These are phyloP conservation scores for Myoxocephalus aenaeus DNA, from an alignment of 2,797 vertebrate species.

Conservation along the genomic window DNA sequence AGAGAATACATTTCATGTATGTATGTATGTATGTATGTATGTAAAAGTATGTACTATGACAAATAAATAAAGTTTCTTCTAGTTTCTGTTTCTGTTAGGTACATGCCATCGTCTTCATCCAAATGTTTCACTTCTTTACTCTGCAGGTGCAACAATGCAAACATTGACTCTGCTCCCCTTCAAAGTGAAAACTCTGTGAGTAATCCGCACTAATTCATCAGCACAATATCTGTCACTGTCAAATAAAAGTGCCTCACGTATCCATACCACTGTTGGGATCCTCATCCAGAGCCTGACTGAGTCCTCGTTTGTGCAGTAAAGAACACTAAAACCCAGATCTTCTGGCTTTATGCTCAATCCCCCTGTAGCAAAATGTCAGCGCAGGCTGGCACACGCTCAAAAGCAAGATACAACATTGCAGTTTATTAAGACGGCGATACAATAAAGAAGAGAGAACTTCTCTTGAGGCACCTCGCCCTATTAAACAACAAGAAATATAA, in stretches of 20 bases:
- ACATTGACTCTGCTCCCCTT: slow-evolving; percentile 14
- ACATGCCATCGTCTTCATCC: slow-evolving; percentile 11
- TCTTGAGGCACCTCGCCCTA: slow-evolving; percentile 60
- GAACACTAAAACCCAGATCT: slow-evolving; percentile 40
- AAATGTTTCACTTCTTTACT: slow-evolving; percentile 3
- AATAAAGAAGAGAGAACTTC: slow-evolving; percentile 25
- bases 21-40: no score
- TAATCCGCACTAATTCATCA: slow-evolving; percentile 23
- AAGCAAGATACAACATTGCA: slow-evolving; percentile 63
- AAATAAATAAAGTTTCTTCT: no score
- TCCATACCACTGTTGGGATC: slow-evolving; percentile 32
- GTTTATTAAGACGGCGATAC: slow-evolving; percentile 48
- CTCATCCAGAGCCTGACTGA: slow-evolving; percentile 57
- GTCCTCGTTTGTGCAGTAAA: slow-evolving; percentile 63
- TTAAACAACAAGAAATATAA: slow-evolving; percentile 73
- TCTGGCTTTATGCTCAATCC: slow-evolving; percentile 49
- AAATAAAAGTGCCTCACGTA: slow-evolving; percentile 37
- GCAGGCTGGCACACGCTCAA: slow-evolving; percentile 67
- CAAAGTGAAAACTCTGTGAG: slow-evolving; percentile 21
- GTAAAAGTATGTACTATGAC: no score
- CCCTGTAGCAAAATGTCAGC: slow-evolving; percentile 63
- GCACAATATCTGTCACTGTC: slow-evolving; percentile 38
- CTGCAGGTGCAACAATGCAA: slow-evolving; percentile 38
- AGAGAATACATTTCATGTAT: no score
- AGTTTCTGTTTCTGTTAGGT: no score